A percentile compares a stretch with the other conserved stretches of the same genome.
Evolutionary conservation across 2,888 invertebrate genomes (phyloP).

Genomic region (Orgyia antiqua): DNA sequence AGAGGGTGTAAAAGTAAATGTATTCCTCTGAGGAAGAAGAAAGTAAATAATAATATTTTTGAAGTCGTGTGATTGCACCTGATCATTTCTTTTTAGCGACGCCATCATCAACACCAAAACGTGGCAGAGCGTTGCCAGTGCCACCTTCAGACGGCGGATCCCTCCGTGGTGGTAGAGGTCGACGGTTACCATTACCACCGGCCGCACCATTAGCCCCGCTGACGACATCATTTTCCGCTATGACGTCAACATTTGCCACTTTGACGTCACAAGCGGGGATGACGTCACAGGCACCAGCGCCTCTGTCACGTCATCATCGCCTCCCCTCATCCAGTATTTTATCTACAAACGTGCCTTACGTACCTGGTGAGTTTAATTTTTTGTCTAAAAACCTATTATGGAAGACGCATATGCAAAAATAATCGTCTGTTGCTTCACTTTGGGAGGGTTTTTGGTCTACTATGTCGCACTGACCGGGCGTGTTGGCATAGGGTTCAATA

Average conservation of each 20-base stretch:
- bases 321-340: constrained; percentile 43
- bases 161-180: constrained; percentile 49
- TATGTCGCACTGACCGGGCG: no score
- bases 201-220: constrained; percentile 38
- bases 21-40: no score
- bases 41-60: no score
- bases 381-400: no score
- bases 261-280: constrained; percentile 39
- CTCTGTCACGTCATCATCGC: constrained; percentile 32
- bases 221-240: constrained; percentile 25
- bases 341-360: constrained; percentile 68
- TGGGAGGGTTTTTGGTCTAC: no score
- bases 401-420: no score
- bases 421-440: no score
- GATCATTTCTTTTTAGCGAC: constrained; percentile 55
- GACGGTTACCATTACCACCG: constrained; percentile 62
- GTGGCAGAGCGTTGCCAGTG: constrained; percentile 57
- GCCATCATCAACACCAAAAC: constrained; percentile 70
- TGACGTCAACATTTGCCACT: constrained; percentile 17
- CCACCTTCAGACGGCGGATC: constrained; percentile 64
- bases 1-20: no score
- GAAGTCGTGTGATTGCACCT: no score
- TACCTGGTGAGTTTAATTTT: constrained; percentile 49
- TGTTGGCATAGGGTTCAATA: no score
- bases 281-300: constrained; percentile 33